Evolutionary conservation across 1,140 invertebrate species (phyloP).

Genomic region (Trichogramma pretiosum): DNA sequence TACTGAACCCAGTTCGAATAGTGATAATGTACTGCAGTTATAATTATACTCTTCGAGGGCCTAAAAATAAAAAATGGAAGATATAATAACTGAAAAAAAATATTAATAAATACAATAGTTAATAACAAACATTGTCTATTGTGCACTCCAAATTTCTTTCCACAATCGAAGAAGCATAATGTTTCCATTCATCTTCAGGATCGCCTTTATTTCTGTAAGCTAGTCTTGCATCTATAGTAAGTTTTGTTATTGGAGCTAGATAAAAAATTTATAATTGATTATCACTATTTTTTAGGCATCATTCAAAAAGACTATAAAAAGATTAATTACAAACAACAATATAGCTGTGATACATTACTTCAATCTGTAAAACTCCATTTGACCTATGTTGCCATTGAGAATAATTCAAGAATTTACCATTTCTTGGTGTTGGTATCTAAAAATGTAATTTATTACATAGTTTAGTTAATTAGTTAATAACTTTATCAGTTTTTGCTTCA

Average conservation of each 20-base stretch:
- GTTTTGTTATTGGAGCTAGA: constrained; percentile 47
- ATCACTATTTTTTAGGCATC: background rate
- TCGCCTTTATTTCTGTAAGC: constrained; percentile 80
- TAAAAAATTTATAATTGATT: background rate
- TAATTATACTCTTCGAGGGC: constrained; percentile 67
- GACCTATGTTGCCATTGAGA: constrained; percentile 96
- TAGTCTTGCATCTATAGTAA: constrained; percentile 77
- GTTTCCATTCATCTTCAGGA: constrained; percentile 67
- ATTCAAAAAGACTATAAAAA: too few relatives aligned
- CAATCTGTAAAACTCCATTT: constrained; percentile 82
- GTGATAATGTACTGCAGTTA: constrained; percentile 77
- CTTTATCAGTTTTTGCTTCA: too few relatives aligned
- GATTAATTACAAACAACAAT: constrained; percentile 44
- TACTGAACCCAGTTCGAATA: constrained; percentile 95
- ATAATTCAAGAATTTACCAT: constrained; percentile 71
- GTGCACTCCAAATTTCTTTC: constrained; percentile 72
- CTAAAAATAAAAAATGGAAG: too few relatives aligned
- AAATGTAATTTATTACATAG: constrained; percentile 6
- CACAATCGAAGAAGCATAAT: constrained; percentile 68
- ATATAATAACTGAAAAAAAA: too few relatives aligned
- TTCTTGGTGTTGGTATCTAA: constrained; percentile 76
- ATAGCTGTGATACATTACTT: constrained; percentile 59
- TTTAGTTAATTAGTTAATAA: too few relatives aligned
- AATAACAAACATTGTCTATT: constrained; percentile 43
- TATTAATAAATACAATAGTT: background rate